Evolutionary conservation across 1,140 invertebrate genomes (phyloP), one percentile per base, ranked within the genome.

Genomic region (Harpegnathos saltator): DNA sequence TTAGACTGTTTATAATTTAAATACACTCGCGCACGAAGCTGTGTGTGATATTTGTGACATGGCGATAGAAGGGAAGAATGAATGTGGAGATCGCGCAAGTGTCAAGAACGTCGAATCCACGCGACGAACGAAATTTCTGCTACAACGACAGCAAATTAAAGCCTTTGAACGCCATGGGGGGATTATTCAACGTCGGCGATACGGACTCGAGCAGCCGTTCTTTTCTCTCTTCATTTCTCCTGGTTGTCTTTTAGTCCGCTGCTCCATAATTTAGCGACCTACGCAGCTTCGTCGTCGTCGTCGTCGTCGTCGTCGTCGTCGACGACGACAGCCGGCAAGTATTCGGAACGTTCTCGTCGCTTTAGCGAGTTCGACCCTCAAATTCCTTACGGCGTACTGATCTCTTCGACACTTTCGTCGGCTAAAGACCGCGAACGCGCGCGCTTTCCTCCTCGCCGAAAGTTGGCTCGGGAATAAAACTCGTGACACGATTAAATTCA

Each of bases 331-430:
- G 73, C 56, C 72, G 61, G 50, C 59, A 82, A 87, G 83, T 85
- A 86, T 86, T 88, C 72, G 69, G 86, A 89, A 78, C 73, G 78
- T 85, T 85, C 82, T 78, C 52, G 82, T 81, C 72, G 74, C 59
- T 83, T 72, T 69, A n/a, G 74, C 66, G 33, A 56, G 17, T 85
- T 82, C 66, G 86, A 68, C 59, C 63, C 72, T 73, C 86, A 71
- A 85, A 87, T 88, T 87, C 85, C 69, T 63, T 59, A 48, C 63
- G 82, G 74, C 61, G 66, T 11, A 17, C 61, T 78, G 44, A 48
- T 72, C 73, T 81, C 71, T 52, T 50, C 83, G 56, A 81, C 65
- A 71, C 56, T 83, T 44, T 80, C 19, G 74, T 44, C 59, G 22
- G 50, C 29, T 44, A 56, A 58, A 58, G 65, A 59, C 33, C 50